Percentiles rank a stretch among this genome's conserved stretches.
Conservation (phyloP, 1,140 invertebrate species). For the Rhyacophila brunnea region DNA sequence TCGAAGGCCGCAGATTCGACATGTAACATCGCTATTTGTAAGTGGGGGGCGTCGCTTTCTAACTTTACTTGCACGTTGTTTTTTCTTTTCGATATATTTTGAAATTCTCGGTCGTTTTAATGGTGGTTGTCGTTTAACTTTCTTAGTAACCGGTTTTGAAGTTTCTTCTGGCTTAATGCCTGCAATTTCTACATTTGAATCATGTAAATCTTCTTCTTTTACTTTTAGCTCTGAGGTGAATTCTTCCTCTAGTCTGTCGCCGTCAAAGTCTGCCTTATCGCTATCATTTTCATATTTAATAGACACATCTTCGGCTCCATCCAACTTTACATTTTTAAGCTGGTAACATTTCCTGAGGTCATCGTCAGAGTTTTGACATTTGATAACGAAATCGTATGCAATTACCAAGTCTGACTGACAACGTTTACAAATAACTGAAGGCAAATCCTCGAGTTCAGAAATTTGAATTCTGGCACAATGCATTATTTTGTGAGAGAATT, state of each 20-base stretch:
- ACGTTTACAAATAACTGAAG: constrained; percentile 7
- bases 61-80: neutral
- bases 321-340: neutral
- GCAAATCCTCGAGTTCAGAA: constrained; percentile 14
- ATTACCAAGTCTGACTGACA: constrained; percentile 5
- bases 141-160: too few species aligned
- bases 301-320: neutral
- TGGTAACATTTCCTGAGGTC: neutral
- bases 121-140: too few species aligned
- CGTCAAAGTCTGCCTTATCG: neutral
- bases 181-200: neutral
- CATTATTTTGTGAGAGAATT: constrained; percentile 28
- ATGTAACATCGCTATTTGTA: constrained; percentile 41
- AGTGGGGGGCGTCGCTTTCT: neutral
- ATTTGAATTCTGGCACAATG: constrained; percentile 13
- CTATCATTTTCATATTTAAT: neutral
- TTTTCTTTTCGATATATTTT: too few species aligned
- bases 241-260: too few species aligned
- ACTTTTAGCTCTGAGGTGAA: neutral
- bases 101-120: too few species aligned
- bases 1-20: constrained; percentile 15
- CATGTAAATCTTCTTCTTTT: constrained; percentile 3
- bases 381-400: constrained; percentile 13
- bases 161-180: too few species aligned
- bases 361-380: constrained; percentile 16